Base-by-base conservation (phyloP, 2,888 invertebrate genomes). In the Biston betularia region DNA sequence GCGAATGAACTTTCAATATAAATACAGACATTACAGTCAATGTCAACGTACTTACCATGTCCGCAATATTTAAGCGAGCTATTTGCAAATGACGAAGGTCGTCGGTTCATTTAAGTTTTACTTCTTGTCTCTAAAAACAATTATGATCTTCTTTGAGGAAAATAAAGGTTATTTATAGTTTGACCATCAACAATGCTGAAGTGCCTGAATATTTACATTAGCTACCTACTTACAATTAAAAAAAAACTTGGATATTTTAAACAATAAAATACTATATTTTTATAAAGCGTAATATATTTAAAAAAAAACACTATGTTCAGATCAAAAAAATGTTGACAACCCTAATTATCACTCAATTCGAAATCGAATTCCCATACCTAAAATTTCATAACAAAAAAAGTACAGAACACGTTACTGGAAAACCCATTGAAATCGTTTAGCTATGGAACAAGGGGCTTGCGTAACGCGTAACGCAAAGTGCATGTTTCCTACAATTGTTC, bases 401-500 rank as follows among this genome's bases (percentile, higher is more conserved):
- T 3, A 46, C 42, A 48, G 48, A 63, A 68, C 45, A 63, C 55
- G 53, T 65, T 49, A 65, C 57, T 59, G 48, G 48, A 58, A 71
- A 65, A 61, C 42, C 65, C 65, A 60, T 63, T 62, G 48, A 55
- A 69, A 65, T 63, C 66, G 61, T 55, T 69, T 50, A 64, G 58
- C 68, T 68, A 68, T 70, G 58, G 62, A 67, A 73, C 68, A 65
- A 68, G 63, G 59, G 70, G 64, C 71, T 80, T 80, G 76, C 78
- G 74, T 74, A 80, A 81, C 71, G 76, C 78, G 74, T 74, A 80
- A 81, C 71, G 45, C 72, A 70, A 72, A 73, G 66, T 68, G 74
- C 73, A 70, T 70, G 72, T 80, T 80, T 83, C 81, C 80, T 77
- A 75, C 83, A 75, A 87, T 87, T 84, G 84, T 85, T 82, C 56